Evolutionary conservation across 2,113 vertebrate species (phyloP), one percentile per base, ranked within the genome.

Genomic region (Lepus americanus): DNA sequence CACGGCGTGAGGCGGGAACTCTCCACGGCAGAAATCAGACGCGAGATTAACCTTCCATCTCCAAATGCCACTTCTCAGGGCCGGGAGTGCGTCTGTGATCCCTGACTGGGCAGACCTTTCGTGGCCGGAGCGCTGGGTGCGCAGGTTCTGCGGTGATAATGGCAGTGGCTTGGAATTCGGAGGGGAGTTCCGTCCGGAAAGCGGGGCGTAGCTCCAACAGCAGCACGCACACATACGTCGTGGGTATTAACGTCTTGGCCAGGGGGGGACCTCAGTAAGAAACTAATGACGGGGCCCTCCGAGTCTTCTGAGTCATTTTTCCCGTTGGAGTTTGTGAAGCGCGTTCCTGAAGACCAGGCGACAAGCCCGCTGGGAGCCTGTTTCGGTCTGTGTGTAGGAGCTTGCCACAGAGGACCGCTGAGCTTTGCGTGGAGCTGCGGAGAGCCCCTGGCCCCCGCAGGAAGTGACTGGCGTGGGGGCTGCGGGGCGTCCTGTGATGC

Each of bases 21-120:
- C 51, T 53, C 25, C 51, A 44, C 39, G 84, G 51, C 22, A 6
- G 89, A 19, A 88, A 51, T 63, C 79, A 90, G 93, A 17, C 3
- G 16, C 29, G 13, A 0, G 0, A 22, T 80, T 84, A 70, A 76
- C 49, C 94, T 14, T 33, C 19, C 77, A 3, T 55, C 6, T 91
- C 59, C 6, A 92, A 33, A 39, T 87, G 3, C 63, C 89, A 78
- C 77, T 67, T 81, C 55, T 36, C 79, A 88, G 78, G 66, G 77
- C 66, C 92, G 44, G 93, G 81, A 67, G 61, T 96, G 79, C 39
- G 39, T 92, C 64, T 90, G 66, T 81, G 61, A 93, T 49, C 94
- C 94, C 49, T 87, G 66, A 87, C 67, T 83, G 92, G 91, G 70
- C 83, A 64, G 55, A 94, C 44, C 44, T 44, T 44, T 44, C 7